A percentile compares a stretch with the other conserved stretches of the same genome.
Evolutionary conservation across 2,797 vertebrate genomes (phyloP).

Genomic region (Emys orbicularis): DNA sequence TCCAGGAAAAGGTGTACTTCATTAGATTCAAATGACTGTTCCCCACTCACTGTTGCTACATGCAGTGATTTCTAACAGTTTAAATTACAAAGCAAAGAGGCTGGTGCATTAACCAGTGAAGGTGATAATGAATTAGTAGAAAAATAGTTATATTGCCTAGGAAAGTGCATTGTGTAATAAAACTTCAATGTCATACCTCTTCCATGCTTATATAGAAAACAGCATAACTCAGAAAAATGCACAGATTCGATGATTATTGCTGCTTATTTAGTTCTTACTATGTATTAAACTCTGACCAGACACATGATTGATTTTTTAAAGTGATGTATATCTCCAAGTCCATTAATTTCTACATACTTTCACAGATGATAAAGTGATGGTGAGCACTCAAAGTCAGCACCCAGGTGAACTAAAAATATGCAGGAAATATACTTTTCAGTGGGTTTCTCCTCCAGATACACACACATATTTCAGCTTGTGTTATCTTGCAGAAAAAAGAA

Average conservation of each 20-base stretch:
- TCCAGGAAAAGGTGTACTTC: background rate
- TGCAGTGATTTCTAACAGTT: background rate
- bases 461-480: background rate
- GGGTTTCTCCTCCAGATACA: background rate
- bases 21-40: background rate
- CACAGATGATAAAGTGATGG: background rate
- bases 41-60: background rate
- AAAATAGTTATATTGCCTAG: background rate
- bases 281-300: background rate
- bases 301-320: background rate
- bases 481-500: background rate
- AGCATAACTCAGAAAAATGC: background rate
- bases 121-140: background rate
- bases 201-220: background rate
- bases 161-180: background rate
- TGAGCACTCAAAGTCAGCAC: background rate
- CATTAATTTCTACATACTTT: background rate
- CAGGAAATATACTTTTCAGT: background rate
- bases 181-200: background rate
- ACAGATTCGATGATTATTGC: background rate
- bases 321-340: background rate
- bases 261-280: background rate
- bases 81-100: background rate
- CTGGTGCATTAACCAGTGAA: background rate
- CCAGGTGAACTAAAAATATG: rapidly evolving